These are phyloP conservation scores for Bradypodion pumilum DNA, from an alignment of 2,797 vertebrate genomes.

Conservation along the genomic window DNA sequence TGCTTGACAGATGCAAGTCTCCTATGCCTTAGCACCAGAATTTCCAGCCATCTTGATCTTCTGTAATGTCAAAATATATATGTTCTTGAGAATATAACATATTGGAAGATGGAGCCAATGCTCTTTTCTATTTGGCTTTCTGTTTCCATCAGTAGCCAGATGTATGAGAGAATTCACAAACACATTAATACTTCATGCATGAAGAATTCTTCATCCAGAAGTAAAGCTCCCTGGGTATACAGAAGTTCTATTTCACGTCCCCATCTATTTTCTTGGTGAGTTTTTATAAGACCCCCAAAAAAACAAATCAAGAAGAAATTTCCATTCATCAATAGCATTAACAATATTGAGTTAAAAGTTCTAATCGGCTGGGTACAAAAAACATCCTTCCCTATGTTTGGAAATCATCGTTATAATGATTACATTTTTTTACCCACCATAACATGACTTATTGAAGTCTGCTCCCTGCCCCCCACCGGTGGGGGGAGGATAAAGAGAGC, in stretches of 20 bases:
- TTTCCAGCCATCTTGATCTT: background rate
- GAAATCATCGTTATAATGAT: background rate
- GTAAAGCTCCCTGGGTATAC: too few species aligned
- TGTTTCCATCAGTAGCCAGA: background rate
- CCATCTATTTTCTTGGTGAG: background rate
- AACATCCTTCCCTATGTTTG: background rate
- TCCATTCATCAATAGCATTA: background rate
- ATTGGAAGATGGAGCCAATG: background rate
- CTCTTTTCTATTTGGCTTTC: background rate
- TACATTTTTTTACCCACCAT: background rate
- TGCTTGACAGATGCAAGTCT: conserved; percentile 52
- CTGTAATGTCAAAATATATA: background rate
- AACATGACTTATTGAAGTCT: background rate
- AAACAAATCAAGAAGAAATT: background rate
- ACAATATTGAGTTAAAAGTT: background rate
- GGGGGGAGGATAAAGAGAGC: too few species aligned
- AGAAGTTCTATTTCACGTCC: background rate
- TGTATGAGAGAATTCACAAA: background rate
- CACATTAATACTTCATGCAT: too few species aligned
- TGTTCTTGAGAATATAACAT: background rate
- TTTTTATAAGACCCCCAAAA: background rate
- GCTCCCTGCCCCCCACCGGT: too few species aligned
- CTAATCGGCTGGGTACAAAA: background rate
- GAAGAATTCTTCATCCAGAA: too few species aligned
- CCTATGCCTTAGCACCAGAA: too few species aligned